These are phyloP conservation scores for Etheostoma perlongum DNA, from an alignment of 2,797 vertebrate genomes.

Conservation along the genomic window DNA sequence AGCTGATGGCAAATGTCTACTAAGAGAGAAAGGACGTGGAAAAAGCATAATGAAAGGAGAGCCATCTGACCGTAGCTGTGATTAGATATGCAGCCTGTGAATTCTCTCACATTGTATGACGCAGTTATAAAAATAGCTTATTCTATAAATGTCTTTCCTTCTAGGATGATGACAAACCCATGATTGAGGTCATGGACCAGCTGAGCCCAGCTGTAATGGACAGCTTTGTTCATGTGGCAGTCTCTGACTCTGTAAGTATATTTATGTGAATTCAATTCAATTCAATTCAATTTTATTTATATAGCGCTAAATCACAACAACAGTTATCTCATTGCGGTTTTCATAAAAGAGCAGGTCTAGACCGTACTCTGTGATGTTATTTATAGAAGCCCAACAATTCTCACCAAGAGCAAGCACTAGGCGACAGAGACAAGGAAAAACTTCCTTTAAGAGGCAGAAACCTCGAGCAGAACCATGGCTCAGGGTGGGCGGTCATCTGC, in stretches of 20 bases:
- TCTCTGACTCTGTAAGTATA: slow-evolving; percentile 94
- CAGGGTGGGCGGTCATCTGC: too few relatives aligned
- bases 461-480: too few relatives aligned
- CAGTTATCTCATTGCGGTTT: too few relatives aligned
- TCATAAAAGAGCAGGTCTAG: too few relatives aligned
- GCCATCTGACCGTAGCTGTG: slow-evolving; percentile 17
- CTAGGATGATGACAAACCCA: slow-evolving; percentile 97
- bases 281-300: too few relatives aligned
- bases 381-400: too few relatives aligned
- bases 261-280: not conserved
- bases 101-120: slow-evolving; percentile 51
- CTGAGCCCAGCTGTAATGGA: slow-evolving; percentile 96
- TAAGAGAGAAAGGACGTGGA: not conserved
- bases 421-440: too few relatives aligned
- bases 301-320: too few relatives aligned
- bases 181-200: slow-evolving; percentile 99
- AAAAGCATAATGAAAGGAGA: slow-evolving; percentile 21
- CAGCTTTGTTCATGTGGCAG: slow-evolving; percentile 96
- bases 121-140: slow-evolving; percentile 64
- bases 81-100: slow-evolving; percentile 40
- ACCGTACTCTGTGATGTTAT: too few relatives aligned
- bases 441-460: too few relatives aligned
- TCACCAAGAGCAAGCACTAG: too few relatives aligned
- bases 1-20: slow-evolving; percentile 6
- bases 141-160: slow-evolving; percentile 58